Conservation (phyloP, 1,140 invertebrate genomes). For the Adelges cooleyi region DNA sequence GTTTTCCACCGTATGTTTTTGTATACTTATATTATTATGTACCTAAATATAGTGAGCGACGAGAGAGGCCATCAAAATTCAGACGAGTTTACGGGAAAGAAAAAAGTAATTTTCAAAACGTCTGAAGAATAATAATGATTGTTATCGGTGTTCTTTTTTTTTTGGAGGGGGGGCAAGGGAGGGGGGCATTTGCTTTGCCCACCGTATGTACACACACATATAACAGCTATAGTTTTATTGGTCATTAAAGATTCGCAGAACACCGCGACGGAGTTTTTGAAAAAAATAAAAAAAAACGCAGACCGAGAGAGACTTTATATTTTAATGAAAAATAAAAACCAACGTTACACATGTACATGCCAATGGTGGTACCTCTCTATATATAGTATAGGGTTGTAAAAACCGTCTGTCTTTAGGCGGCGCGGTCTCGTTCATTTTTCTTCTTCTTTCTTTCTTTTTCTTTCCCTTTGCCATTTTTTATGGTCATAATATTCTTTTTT, state of each 20-base stretch:
- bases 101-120: neutral
- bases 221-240: conserved; percentile 10
- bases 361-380: no score
- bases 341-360: neutral
- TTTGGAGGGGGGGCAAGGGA: neutral
- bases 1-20: neutral
- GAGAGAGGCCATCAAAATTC: neutral
- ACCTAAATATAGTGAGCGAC: no score
- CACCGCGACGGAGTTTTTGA: neutral
- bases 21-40: no score
- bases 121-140: neutral
- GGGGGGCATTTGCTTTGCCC: neutral
- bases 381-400: conserved; percentile 15
- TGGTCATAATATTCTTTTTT: conserved; percentile 27
- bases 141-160: neutral
- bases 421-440: neutral
- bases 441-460: neutral
- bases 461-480: neutral
- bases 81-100: neutral
- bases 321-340: conserved; percentile 24
- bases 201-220: neutral
- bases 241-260: conserved; percentile 25
- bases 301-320: conserved; percentile 18
- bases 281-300: conserved; percentile 12
- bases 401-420: conserved; percentile 26